Evolutionary conservation across 2,797 vertebrate species (phyloP).

Genomic region (Phataginus tetradactyla): DNA sequence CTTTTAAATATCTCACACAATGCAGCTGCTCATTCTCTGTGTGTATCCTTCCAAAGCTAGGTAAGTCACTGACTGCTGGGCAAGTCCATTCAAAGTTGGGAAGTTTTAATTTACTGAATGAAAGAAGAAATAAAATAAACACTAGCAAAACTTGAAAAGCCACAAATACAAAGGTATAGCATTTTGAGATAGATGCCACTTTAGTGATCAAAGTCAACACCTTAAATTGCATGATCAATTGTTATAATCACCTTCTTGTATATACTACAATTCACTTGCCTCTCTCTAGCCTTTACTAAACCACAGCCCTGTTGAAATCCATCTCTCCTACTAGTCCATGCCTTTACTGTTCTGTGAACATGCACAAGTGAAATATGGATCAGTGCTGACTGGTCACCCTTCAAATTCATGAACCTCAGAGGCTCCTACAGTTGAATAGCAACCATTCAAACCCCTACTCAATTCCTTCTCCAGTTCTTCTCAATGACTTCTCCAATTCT

Average conservation of each 20-base stretch:
- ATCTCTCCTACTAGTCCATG: background rate
- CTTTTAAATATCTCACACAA: background rate
- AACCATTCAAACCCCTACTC: background rate
- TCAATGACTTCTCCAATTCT: background rate
- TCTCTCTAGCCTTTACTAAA: background rate
- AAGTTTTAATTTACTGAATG: background rate
- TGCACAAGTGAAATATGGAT: background rate
- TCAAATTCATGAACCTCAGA: background rate
- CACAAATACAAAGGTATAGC: background rate
- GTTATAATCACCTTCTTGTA: background rate
- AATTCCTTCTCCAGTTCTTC: background rate
- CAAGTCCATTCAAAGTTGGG: background rate
- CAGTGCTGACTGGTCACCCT: background rate
- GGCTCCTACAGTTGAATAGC: background rate
- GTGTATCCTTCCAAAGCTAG: background rate
- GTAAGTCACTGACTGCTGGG: background rate
- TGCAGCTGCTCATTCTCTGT: background rate
- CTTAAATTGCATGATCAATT: background rate
- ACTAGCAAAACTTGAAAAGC: background rate
- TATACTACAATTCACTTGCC: background rate
- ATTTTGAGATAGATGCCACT: background rate
- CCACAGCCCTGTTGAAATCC: background rate
- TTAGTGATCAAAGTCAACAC: constrained; percentile 17
- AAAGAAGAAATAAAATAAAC: constrained; percentile 33
- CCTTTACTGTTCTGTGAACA: background rate